These are phyloP conservation scores for Ophthalmotilapia sp. DNA, from an alignment of 2,113 vertebrate genomes.

Conservation along the genomic window DNA sequence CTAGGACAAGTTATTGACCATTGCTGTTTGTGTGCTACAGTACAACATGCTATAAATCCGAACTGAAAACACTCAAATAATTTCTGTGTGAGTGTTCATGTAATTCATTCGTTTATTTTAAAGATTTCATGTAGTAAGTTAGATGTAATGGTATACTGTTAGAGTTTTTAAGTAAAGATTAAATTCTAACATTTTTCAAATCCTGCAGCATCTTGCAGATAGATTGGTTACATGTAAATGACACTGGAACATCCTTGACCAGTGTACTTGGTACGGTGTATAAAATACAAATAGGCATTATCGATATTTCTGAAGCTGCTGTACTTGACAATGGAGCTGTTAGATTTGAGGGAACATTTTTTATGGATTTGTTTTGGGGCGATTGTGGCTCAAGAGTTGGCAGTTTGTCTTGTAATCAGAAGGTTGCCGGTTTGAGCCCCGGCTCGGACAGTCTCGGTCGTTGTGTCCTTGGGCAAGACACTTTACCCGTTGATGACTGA, in stretches of 20 bases:
- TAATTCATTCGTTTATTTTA: neutral
- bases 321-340: neutral
- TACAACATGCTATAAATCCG: neutral
- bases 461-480: too few relatives aligned
- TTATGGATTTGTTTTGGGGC: neutral
- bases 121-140: neutral
- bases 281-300: neutral
- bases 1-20: neutral
- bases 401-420: neutral
- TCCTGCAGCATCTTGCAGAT: neutral
- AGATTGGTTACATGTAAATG: neutral
- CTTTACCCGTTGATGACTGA: neutral
- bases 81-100: neutral
- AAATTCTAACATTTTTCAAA: neutral
- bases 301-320: neutral
- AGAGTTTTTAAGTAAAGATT: neutral
- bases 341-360: neutral
- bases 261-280: neutral
- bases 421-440: neutral
- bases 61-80: neutral
- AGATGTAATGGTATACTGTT: neutral
- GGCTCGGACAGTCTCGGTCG: neutral
- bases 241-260: neutral
- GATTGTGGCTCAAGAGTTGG: neutral
- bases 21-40: neutral